Evolutionary conservation across 2,888 invertebrate species (phyloP), one percentile per base, ranked within the genome.

Genomic region (Emmelina monodactyla): DNA sequence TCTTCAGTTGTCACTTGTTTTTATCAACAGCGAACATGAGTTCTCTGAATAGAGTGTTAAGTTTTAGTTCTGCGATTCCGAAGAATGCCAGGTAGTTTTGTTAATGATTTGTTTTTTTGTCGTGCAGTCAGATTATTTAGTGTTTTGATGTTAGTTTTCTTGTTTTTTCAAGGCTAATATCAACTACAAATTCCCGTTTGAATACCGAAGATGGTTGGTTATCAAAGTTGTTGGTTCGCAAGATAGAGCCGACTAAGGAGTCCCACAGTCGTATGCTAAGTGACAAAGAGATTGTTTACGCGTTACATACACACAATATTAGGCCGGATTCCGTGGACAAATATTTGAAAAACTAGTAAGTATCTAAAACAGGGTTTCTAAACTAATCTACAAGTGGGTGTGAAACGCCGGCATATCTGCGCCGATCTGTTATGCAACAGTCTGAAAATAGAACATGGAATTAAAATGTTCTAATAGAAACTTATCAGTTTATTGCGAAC

Each of bases 241-340:
- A 89, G 65, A 93, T 96, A 59, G 94, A 96, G 62, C 94, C 95
- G 3, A 94, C 94, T 2, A 95, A 94, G 68, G 95, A 96, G 64
- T 91, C 97, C 2, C 98, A 98, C 71, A 97, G 97, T 56, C 89
- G 95, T 44, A 92, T 97, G 88, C 84, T 98, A 32, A 94, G 97
- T 54, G 94, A 95, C 72, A 97, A 97, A 72, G 97, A 97, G 73
- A 86, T 91, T 38, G 91, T 99, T 53, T 98, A 94, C 73, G 94
- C 97, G 43, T 83, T 98, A 39, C 93, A 96, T 64, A 97, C 96
- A 43, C 96, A 97, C 70, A 93, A 95, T 67, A 92, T 96, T 48
- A 88, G 92, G 55, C 92, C 97, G 25, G 95, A 94, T 71, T 88
- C 87, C 31, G 88, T 89, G 75, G 87, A 89, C 47, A 85, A 89